phyloP scores from a whole-genome alignment of 2,888 invertebrate species.

The Macaria liturata region DNA sequence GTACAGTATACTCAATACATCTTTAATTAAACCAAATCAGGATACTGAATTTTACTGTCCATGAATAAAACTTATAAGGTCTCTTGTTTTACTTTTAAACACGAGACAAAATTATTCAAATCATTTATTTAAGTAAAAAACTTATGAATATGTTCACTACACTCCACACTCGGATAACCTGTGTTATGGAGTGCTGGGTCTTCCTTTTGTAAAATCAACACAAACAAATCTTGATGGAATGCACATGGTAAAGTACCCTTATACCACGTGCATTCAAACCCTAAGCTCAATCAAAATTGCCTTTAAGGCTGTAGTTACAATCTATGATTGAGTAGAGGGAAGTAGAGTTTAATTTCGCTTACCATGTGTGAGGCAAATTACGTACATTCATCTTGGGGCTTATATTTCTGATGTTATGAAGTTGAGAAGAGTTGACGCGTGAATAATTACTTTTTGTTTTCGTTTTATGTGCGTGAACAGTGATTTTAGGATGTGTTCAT shows the following conservation, averaged over 20 bases:
- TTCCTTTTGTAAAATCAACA: too few species aligned
- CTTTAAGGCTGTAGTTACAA: conserved; percentile 20
- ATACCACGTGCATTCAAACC: conserved; percentile 8
- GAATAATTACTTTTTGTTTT: conserved; percentile 26
- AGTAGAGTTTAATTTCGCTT: conserved; percentile 30
- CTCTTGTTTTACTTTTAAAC: too few species aligned
- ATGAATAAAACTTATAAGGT: too few species aligned
- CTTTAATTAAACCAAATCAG: too few species aligned
- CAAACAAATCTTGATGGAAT: too few species aligned
- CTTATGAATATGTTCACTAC: too few species aligned
- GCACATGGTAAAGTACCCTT: neutral
- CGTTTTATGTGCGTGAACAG: conserved; percentile 14
- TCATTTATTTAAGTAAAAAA: too few species aligned
- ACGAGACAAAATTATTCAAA: too few species aligned
- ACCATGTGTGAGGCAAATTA: conserved; percentile 27
- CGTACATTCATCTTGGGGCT: conserved; percentile 21
- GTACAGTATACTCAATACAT: too few species aligned
- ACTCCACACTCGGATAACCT: too few species aligned
- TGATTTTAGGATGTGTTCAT: conserved; percentile 10
- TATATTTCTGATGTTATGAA: conserved; percentile 21
- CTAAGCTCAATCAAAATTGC: conserved; percentile 26
- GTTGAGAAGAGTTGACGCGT: conserved; percentile 16
- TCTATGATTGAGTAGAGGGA: conserved; percentile 31
- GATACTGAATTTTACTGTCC: too few species aligned
- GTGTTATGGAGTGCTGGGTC: too few species aligned